Percentiles rank a stretch among this genome's conserved stretches.
These are phyloP conservation scores for Rhagoletis zephyria DNA, from an alignment of 1,140 invertebrate species.

Conservation along the genomic window DNA sequence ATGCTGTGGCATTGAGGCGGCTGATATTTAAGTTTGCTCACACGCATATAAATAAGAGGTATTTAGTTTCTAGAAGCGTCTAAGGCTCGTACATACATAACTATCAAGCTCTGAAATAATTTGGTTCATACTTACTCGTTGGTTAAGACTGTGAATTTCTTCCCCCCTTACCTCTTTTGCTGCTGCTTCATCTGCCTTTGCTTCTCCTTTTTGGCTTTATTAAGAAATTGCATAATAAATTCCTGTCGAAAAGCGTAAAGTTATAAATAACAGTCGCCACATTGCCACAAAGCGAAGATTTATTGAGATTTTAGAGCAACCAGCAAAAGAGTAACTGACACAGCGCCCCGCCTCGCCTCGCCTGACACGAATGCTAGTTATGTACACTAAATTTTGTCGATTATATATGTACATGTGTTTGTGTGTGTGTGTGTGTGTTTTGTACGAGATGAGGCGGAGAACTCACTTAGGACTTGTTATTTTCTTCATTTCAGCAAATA, in stretches of 20 bases:
- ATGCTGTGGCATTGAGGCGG: not conserved
- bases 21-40: not conserved
- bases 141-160: not conserved
- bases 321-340: not conserved
- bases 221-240: constrained; percentile 52
- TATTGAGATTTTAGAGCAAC: constrained; percentile 28
- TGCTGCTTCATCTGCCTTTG: not conserved
- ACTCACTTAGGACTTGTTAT: not conserved
- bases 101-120: not conserved
- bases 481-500: not conserved
- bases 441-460: not conserved
- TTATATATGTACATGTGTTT: too few species aligned
- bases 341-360: not conserved
- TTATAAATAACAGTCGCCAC: constrained; percentile 50
- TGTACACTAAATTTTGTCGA: too few species aligned
- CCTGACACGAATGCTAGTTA: too few species aligned
- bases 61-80: not conserved
- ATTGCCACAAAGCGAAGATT: constrained; percentile 42
- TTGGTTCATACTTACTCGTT: constrained; percentile 9
- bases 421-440: not conserved
- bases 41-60: not conserved
- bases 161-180: not conserved
- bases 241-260: constrained; percentile 38
- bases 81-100: not conserved
- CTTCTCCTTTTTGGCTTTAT: constrained; percentile 10